phyloP scores from a whole-genome alignment of 1,140 invertebrate genomes.

The Drusus annulatus region DNA sequence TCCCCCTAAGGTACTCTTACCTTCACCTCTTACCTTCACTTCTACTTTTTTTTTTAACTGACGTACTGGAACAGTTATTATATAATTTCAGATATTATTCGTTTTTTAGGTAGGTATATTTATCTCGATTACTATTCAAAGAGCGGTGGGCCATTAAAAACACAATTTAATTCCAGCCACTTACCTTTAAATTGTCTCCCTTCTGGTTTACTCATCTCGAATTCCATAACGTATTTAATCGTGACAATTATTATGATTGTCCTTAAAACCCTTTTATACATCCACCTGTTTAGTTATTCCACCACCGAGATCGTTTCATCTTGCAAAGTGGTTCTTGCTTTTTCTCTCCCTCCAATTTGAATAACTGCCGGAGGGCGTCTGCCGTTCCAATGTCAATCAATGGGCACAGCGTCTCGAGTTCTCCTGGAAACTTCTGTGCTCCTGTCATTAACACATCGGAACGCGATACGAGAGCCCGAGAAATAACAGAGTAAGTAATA shows the following conservation, averaged over 20 bases:
- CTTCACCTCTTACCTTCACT: too few species aligned
- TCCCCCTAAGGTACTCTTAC: too few species aligned
- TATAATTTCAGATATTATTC: too few species aligned
- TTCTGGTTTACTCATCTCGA: too few species aligned
- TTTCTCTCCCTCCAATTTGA: constrained; percentile 24
- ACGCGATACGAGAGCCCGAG: too few species aligned
- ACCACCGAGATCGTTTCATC: not conserved
- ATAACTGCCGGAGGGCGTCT: constrained; percentile 21
- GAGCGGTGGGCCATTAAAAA: not conserved
- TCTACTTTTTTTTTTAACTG: too few species aligned
- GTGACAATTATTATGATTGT: not conserved
- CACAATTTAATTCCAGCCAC: not conserved
- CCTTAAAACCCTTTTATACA: too few species aligned
- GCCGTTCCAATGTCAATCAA: constrained; percentile 26
- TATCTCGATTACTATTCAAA: too few species aligned
- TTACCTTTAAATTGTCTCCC: not conserved
- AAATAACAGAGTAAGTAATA: not conserved
- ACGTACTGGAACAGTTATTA: too few species aligned
- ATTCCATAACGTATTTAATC: not conserved
- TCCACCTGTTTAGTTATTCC: not conserved
- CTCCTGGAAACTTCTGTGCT: not conserved
- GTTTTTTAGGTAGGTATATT: too few species aligned
- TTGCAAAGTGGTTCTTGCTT: not conserved
- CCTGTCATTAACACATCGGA: not conserved
- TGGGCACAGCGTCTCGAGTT: not conserved